Conservation (phyloP, 1,140 invertebrate species). For the Caenorhabditis latens region DNA sequence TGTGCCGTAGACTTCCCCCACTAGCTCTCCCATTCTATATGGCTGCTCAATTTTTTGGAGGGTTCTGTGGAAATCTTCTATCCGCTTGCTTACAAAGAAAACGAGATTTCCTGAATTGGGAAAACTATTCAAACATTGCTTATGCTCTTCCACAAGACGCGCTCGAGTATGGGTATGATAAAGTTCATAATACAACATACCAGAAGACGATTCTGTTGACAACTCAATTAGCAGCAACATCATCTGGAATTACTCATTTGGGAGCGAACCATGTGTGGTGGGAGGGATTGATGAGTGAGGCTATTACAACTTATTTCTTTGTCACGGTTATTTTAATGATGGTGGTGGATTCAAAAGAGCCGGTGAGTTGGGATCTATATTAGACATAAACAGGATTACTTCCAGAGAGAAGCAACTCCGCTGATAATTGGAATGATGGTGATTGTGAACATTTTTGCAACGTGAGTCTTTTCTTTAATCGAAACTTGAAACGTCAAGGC, state of each 20-base stretch:
- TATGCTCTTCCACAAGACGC: neutral
- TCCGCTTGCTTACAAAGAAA: slow-evolving; percentile 62
- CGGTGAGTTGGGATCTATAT: slow-evolving; percentile 18
- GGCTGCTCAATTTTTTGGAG: slow-evolving; percentile 76
- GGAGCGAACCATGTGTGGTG: slow-evolving; percentile 23
- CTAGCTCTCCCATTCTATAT: slow-evolving; percentile 73
- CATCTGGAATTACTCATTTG: slow-evolving; percentile 64
- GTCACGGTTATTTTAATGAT: slow-evolving; percentile 76
- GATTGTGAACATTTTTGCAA: slow-evolving; percentile 76
- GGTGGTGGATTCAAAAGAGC: slow-evolving; percentile 71
- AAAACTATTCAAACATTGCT: neutral
- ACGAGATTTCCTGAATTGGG: slow-evolving; percentile 26
- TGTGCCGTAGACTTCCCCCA: slow-evolving; percentile 71
- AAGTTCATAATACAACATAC: slow-evolving; percentile 10
- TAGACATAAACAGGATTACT: neutral
- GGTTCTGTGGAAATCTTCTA: slow-evolving; percentile 76
- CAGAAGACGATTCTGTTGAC: slow-evolving; percentile 25
- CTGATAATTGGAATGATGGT: slow-evolving; percentile 78
- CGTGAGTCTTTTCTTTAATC: slow-evolving; percentile 34
- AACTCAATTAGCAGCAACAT: slow-evolving; percentile 39
- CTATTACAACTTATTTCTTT: slow-evolving; percentile 74
- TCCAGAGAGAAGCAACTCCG: slow-evolving; percentile 66
- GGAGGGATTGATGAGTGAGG: slow-evolving; percentile 73
- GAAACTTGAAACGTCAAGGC: no score
- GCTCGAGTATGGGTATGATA: slow-evolving; percentile 30